These are phyloP conservation scores for Xanthorhoe designata DNA, from an alignment of 2,888 invertebrate species.

Conservation along the genomic window DNA sequence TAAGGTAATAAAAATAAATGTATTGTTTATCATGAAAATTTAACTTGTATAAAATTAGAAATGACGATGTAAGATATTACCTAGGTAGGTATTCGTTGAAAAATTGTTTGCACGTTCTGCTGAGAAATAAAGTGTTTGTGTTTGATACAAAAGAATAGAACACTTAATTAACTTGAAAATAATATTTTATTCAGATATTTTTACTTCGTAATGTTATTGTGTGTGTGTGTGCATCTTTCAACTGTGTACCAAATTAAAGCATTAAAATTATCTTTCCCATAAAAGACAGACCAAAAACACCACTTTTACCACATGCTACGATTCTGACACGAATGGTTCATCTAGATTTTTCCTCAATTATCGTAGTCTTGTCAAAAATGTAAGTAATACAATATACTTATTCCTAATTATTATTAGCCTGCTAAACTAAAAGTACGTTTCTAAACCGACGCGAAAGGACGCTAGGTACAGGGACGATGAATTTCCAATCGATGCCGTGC, in stretches of 20 bases:
- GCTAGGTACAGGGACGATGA: slow-evolving; percentile 14
- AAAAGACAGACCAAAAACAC: no score
- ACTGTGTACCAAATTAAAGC: no score
- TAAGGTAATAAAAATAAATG: not conserved
- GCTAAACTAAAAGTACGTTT: not conserved
- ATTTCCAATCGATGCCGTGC: slow-evolving; percentile 23
- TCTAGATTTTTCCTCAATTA: no score
- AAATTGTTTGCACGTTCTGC: not conserved
- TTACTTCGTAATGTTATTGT: no score
- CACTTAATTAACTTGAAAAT: no score
- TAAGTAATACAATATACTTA: not conserved
- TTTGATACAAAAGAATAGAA: not conserved
- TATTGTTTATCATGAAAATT: not conserved
- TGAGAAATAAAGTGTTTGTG: not conserved
- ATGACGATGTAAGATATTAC: not conserved
- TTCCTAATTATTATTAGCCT: not conserved
- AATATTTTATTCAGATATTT: not conserved
- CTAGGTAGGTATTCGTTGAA: not conserved
- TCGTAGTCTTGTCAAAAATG: not conserved
- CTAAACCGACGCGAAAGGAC: slow-evolving; percentile 4
- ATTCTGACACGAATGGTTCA: no score
- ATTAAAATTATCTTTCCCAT: no score
- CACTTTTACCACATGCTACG: no score
- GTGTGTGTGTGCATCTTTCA: no score
- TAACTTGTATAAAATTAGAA: not conserved